Base-by-base conservation (phyloP, 2,797 vertebrate genomes). In the Cirrhinus molitorella region DNA sequence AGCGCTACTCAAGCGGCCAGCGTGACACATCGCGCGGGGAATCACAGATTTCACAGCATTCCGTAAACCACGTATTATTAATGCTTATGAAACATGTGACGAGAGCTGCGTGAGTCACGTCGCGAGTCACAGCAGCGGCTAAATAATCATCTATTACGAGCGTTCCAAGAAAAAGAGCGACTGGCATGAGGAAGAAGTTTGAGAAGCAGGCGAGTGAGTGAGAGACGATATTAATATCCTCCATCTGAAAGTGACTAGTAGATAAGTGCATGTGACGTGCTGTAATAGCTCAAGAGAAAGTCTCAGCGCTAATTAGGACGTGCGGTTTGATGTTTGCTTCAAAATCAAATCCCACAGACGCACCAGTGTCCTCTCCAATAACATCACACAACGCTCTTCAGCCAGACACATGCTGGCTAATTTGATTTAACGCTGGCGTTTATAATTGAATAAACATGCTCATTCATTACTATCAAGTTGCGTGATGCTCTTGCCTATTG, bases 281-380 rank as follows among this genome's bases (percentile, higher is more conserved):
- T 16, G 66, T 85, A 85, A 88, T 86, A 86, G 83, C 81, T 77
- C 43, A 67, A 68, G 80, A 66, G 78, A 78, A 75, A 66, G 81
- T 21, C 53, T 83, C 68, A 81, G 66, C 45, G 75, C 81, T 81
- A 88, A 90, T 88, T 81, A 87, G 83, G 85, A 75, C 57, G 70
- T 71, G 25, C 16, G n/a, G 68, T 86, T 85, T 80, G 70, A 85
- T 79, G 79, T 79, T 80, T 81, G 70, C 45, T 70, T 63, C 77
- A 81, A 86, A n/a, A 90, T 85, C 67, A 75, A 88, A 90, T 89
- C 86, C 70, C 79, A 81, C 78, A 83, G 83, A 71, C 19, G 57
- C 78, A 61, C 59, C 76, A 75, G 72, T 83, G 83, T 88, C 87
- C 79, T 65, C 43, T 86, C 47, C 83, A 85, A 86, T 87, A 86